Evolutionary conservation across 2,797 vertebrate species (phyloP).

Genomic region (Oophaga sylvatica): DNA sequence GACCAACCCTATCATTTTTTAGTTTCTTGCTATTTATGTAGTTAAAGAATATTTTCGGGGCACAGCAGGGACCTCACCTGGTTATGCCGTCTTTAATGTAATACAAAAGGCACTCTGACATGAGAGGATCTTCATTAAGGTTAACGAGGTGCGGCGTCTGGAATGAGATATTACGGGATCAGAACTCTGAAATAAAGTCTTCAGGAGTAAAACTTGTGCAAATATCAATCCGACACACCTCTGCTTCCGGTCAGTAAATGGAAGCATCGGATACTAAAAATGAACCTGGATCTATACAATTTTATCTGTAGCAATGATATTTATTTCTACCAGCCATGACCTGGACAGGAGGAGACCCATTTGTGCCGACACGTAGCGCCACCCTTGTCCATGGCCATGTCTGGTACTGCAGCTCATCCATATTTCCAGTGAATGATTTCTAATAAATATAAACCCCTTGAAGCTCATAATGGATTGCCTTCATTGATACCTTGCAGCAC

Average conservation of each 20-base stretch:
- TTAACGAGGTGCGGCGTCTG: slow-evolving; percentile 99
- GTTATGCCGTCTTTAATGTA: slow-evolving; percentile 99
- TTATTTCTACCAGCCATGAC: too few species aligned
- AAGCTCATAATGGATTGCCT: background rate
- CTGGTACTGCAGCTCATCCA: background rate
- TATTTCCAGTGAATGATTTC: background rate
- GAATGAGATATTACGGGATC: slow-evolving; percentile 58
- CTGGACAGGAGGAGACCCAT: too few species aligned
- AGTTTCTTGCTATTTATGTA: too few species aligned
- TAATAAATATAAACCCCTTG: too few species aligned
- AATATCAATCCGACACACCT: too few species aligned
- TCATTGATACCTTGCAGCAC: background rate
- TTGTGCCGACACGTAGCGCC: too few species aligned
- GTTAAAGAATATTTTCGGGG: background rate
- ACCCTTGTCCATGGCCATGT: background rate
- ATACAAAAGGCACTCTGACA: slow-evolving; percentile 99
- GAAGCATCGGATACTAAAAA: too few species aligned
- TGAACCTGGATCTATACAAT: too few species aligned
- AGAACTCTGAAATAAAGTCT: background rate
- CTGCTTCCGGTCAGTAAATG: too few species aligned
- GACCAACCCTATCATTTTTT: too few species aligned
- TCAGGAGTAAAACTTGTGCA: too few species aligned
- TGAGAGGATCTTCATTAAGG: slow-evolving; percentile 97
- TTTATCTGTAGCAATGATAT: too few species aligned
- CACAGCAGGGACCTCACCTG: slow-evolving; percentile 76